A percentile compares a stretch with the other conserved stretches of the same genome.
These are phyloP conservation scores for Steinernema khuongi DNA, from an alignment of 1,140 invertebrate species.

Conservation along the genomic window DNA sequence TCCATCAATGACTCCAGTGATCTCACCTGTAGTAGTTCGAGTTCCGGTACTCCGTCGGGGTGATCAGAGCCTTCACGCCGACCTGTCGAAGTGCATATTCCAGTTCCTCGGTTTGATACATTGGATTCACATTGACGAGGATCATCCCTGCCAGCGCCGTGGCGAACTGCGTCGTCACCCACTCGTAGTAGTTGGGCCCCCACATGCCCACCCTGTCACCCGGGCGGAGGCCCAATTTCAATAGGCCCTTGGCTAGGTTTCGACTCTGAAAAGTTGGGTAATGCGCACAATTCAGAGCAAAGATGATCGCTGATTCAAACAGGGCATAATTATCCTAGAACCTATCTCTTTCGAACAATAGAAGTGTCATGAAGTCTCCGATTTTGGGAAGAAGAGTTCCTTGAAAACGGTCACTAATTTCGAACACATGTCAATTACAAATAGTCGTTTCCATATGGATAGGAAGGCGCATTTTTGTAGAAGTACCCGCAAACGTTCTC, in stretches of 20 bases:
- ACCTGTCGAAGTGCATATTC: conserved; percentile 68
- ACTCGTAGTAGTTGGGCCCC: conserved; percentile 76
- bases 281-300: too few relatives aligned
- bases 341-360: conserved; percentile 19
- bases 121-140: conserved; percentile 64
- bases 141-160: conserved; percentile 74
- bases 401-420: too few relatives aligned
- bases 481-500: too few relatives aligned
- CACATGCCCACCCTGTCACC: conserved; percentile 80
- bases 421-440: too few relatives aligned
- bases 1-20: background rate
- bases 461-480: too few relatives aligned
- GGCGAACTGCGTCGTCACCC: conserved; percentile 72
- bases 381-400: too few relatives aligned
- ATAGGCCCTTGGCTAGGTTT: conserved; percentile 72
- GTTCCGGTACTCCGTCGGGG: conserved; percentile 29
- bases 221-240: conserved; percentile 69
- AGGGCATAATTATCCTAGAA: too few relatives aligned
- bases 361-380: too few relatives aligned
- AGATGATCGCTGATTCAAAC: too few relatives aligned
- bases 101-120: conserved; percentile 71
- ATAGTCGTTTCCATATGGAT: too few relatives aligned
- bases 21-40: conserved; percentile 37
- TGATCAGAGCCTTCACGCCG: conserved; percentile 39
- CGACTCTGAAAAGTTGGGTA: too few relatives aligned